These are phyloP conservation scores for Zosterops hypoxanthus DNA, from an alignment of 2,113 vertebrate genomes.

Conservation along the genomic window DNA sequence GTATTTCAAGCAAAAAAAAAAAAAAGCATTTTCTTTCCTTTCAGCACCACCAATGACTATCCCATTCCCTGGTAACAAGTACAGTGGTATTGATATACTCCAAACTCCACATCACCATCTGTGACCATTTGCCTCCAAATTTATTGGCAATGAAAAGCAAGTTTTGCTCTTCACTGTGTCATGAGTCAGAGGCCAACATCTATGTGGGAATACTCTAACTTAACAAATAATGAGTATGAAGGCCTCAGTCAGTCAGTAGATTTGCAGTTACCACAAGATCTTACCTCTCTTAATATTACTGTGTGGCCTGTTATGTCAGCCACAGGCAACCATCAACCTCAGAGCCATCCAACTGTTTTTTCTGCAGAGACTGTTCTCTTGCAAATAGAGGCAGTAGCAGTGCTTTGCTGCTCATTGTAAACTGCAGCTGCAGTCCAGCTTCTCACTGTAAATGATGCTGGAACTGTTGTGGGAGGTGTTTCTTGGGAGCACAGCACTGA, in stretches of 20 bases:
- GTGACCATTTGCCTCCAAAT: not conserved
- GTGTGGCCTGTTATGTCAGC: not conserved
- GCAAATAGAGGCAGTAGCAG: not conserved
- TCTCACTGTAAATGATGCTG: not conserved
- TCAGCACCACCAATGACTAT: not conserved
- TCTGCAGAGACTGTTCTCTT: not conserved
- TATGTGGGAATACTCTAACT: not conserved
- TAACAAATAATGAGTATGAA: not conserved
- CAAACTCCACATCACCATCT: not conserved
- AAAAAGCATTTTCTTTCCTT: not conserved
- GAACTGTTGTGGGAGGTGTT: not conserved
- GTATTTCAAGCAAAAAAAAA: not conserved
- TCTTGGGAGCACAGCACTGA: not conserved
- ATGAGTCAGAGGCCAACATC: not conserved
- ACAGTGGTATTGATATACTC: not conserved
- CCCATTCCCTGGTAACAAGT: not conserved
- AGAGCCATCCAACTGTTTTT: not conserved
- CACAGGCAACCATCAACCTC: not conserved
- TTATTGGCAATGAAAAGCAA: not conserved
- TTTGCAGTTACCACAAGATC: not conserved
- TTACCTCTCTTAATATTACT: not conserved
- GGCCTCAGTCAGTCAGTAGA: not conserved
- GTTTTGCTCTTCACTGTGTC: not conserved
- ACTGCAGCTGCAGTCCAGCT: not conserved
- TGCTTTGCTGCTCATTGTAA: not conserved